Percentiles rank a stretch among this genome's conserved stretches.
Evolutionary conservation across 1,140 invertebrate genomes (phyloP).

Genomic region (Stenopsyche tienmushanensis): DNA sequence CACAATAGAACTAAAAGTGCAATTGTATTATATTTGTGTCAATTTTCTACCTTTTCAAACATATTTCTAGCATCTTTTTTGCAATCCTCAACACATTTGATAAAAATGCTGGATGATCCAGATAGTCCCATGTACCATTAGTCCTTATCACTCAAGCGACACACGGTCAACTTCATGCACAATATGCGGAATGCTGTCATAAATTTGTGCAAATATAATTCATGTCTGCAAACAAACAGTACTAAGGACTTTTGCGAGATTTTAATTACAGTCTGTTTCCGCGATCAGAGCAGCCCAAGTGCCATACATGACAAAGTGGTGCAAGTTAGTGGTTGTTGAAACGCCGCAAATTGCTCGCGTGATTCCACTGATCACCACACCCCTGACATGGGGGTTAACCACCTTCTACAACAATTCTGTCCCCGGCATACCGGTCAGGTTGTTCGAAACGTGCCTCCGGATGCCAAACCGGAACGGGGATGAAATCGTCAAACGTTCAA

Average conservation of each 20-base stretch:
- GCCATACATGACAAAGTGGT: neutral
- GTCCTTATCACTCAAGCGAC: no score
- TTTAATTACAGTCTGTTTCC: neutral
- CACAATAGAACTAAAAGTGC: no score
- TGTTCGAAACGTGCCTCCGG: neutral
- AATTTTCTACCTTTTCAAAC: no score
- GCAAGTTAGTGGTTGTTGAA: neutral
- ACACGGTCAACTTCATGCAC: no score
- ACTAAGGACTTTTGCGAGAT: neutral
- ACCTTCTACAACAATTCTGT: neutral
- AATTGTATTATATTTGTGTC: no score
- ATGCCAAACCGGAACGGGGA: neutral
- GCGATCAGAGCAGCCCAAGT: no score
- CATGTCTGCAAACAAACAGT: neutral
- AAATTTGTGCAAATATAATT: no score
- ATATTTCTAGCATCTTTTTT: no score
- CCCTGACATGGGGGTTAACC: neutral
- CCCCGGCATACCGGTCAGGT: neutral
- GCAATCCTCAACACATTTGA: no score
- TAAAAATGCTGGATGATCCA: no score
- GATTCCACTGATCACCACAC: neutral
- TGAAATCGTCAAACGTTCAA: neutral
- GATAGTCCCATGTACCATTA: no score
- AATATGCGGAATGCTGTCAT: no score
- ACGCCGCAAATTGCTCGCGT: neutral